Evolutionary conservation across 2,113 vertebrate genomes (phyloP), one percentile per base, ranked within the genome.

Genomic region (Ammodytes dubius): DNA sequence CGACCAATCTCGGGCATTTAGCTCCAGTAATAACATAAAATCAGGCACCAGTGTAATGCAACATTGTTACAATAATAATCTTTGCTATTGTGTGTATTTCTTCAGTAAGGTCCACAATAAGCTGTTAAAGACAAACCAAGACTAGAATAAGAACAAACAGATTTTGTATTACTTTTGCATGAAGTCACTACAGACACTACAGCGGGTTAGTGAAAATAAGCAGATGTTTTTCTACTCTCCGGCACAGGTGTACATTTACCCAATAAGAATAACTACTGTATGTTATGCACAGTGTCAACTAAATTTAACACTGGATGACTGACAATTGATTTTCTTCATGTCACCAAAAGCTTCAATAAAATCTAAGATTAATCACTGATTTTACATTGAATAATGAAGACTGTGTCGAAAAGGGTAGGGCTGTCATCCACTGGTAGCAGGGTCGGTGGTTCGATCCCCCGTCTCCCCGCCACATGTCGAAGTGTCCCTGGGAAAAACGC

Each of bases 211-310:
- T 2, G 7, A 6, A 83, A 74, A 74, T 72, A 74, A 57, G 50
- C 81, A 86, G 81, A 63, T 81, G 78, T 79, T 65, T 47, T 39
- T 8, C 57, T 81, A 40, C 0, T 8, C 57, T 81, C 45, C 0
- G 0, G 17, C 27, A 60, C 85, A 85, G 74, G 54, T 88, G 77
- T 78, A 72, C 65, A 27, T 72, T 64, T 7, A 59, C 12, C 15
- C 12, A 35, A 12, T 39, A 42, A 12, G 37, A 40, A 63, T 6
- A 13, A 76, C 59, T 17, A 56, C 14, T 67, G 0, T 27, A 27
- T 49, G 6, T 50, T 0, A 6, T 47, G 7, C 43, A 43, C 17
- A 58, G 6, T 11, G 52, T 42, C n/a, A 57, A 49, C 15, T n/a
- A 66, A 69, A 75, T 5, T 43, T 35, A 63, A 54, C 4, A 19